Percentiles rank a stretch among this genome's conserved stretches.
Evolutionary conservation across 2,113 vertebrate species (phyloP).

Genomic region (Echinops telfairi): DNA sequence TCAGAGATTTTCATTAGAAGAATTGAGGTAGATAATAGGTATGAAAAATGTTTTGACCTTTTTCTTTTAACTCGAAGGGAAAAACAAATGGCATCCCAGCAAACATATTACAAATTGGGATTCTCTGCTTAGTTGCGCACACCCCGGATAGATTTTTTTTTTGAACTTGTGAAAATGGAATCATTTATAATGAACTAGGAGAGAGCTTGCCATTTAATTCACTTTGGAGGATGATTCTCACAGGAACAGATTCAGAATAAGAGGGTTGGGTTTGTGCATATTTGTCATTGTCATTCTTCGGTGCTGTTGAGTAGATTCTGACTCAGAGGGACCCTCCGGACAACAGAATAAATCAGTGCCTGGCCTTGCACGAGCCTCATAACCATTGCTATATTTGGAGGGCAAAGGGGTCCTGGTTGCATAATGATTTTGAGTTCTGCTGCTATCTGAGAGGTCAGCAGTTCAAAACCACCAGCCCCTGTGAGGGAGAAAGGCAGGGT

Average conservation of each 20-base stretch:
- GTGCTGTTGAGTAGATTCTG: too few relatives aligned
- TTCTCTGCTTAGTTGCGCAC: neutral
- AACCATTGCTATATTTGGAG: too few relatives aligned
- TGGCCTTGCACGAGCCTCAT: too few relatives aligned
- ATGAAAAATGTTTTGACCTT: constrained; percentile 43
- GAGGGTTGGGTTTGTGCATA: neutral
- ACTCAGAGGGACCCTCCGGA: too few relatives aligned
- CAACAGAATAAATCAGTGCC: too few relatives aligned
- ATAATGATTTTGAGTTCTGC: too few relatives aligned
- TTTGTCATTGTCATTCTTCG: neutral
- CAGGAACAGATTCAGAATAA: neutral
- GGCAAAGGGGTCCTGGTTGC: too few relatives aligned
- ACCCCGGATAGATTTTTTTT: constrained; percentile 26
- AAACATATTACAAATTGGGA: constrained; percentile 36
- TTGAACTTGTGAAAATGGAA: constrained; percentile 68
- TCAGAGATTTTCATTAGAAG: constrained; percentile 57
- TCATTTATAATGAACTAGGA: constrained; percentile 25
- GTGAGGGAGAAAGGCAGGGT: too few relatives aligned
- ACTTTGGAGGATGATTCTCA: neutral
- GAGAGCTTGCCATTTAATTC: constrained; percentile 9
- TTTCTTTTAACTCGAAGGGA: constrained; percentile 53
- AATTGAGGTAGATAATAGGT: constrained; percentile 2
- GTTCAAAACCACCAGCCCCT: too few relatives aligned
- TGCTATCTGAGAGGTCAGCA: too few relatives aligned
- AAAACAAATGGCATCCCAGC: constrained; percentile 39